These are phyloP conservation scores for Procambarus virginalis DNA, from an alignment of 1,140 invertebrate genomes.

Conservation along the genomic window DNA sequence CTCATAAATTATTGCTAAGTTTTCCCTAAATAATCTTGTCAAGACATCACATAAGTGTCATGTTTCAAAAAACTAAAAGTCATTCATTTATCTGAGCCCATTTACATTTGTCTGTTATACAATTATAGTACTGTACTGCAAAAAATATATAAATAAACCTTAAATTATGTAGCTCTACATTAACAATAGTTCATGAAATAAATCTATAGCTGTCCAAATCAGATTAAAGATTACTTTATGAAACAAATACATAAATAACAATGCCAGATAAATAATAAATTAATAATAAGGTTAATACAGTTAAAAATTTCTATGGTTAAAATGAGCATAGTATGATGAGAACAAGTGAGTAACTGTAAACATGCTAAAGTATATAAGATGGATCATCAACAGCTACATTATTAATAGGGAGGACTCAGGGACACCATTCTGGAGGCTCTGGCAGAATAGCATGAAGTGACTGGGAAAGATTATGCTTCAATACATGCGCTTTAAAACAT, in stretches of 20 bases:
- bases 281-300: background rate
- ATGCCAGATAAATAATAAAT: background rate
- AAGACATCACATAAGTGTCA: background rate
- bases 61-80: background rate
- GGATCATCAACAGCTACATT: background rate
- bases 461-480: constrained; percentile 53
- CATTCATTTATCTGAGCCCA: background rate
- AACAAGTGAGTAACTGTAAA: background rate
- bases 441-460: constrained; percentile 49
- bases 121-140: background rate
- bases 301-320: background rate
- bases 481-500: constrained; percentile 45
- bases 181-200: background rate
- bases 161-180: background rate
- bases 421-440: constrained; percentile 48
- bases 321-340: background rate
- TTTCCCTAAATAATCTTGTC: background rate
- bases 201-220: background rate
- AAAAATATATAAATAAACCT: constrained; percentile 1
- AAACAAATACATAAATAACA: background rate
- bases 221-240: background rate
- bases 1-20: background rate
- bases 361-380: background rate
- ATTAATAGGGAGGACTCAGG: constrained; percentile 41
- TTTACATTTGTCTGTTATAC: background rate